A percentile compares a stretch with the other conserved stretches of the same genome.
phyloP scores from a whole-genome alignment of 2,797 vertebrate species.

The Limosa lapponica region DNA sequence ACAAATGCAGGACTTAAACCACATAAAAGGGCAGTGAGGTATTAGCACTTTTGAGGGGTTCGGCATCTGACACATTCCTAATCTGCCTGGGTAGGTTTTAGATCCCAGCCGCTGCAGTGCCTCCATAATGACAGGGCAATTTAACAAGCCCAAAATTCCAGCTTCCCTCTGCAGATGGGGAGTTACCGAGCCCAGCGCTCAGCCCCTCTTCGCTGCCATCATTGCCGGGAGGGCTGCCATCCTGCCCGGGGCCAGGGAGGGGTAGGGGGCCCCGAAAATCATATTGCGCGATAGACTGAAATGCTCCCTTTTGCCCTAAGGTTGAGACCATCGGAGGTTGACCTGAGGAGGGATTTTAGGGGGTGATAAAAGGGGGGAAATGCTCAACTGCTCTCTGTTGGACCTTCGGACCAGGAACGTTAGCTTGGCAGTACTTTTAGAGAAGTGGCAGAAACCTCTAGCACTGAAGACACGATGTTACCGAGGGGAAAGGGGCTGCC shows the following conservation, averaged over 20 bases:
- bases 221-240: accelerated
- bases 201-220: not conserved
- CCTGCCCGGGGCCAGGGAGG: not conserved
- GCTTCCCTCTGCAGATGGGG: not conserved
- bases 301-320: not conserved
- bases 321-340: not conserved
- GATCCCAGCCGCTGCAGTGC: not conserved
- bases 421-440: not conserved
- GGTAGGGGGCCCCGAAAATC: accelerated
- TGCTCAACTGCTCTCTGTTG: not conserved
- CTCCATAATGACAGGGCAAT: not conserved
- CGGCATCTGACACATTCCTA: constrained; percentile 51
- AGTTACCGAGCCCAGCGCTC: not conserved
- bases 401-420: not conserved
- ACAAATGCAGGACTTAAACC: constrained; percentile 52
- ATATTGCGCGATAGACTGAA: accelerated
- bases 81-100: constrained; percentile 50
- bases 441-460: not conserved
- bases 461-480: not conserved
- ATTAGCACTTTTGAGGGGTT: constrained; percentile 57
- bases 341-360: not conserved
- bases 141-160: constrained; percentile 18
- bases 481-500: not conserved
- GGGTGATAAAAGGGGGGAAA: not conserved
- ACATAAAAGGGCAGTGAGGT: constrained; percentile 61